Evolutionary conservation across 2,888 invertebrate species (phyloP), one percentile per base, ranked within the genome.

Genomic region (Willowsia nigromaculata): DNA sequence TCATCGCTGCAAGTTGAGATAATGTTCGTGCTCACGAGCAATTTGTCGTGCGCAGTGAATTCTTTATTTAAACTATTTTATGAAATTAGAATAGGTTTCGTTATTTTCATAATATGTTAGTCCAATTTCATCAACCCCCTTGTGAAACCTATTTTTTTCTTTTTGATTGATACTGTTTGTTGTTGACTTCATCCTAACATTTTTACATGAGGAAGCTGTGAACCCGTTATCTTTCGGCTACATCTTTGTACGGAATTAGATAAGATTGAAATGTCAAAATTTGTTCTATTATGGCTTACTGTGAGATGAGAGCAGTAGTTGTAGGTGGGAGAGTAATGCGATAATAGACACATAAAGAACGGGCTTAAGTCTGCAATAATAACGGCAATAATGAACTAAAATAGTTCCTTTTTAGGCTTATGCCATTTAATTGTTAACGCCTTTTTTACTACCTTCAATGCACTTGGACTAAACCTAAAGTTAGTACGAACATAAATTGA

Each of bases 121-220:
- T 37, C 37, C 37, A 37, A 37, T 22, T 2, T 68, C 15, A 30
- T 37, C 65, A 68, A 22, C 68, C 22, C 40, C 9, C n/a, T 68
- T 68, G 68, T 40, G 68, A 68, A 37, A 68, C 68, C 7, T n/a
- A n/a, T n/a, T n/a, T n/a, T n/a, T 68, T 65, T 65, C 62, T 65
- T 65, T 65, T 68, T 11, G 68, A 68, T 18, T 68, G 33, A 9
- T 68, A 37, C 25, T 68, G 68, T 40, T 68, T 22, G 33, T 5
- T n/a, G 33, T 68, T 40, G 40, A 40, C 15, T 40, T 40, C 40
- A 18, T n/a, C n/a, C 27, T 18, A 22, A 13, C 5, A 68, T 68
- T 68, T 68, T 68, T 4, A n/a, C n/a, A 68, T 68, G 18, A 68
- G 40, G 68, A 68, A 40, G 68, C 68, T 40, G 40, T 40, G 40